Evolutionary conservation across 2,888 invertebrate genomes (phyloP), one percentile per base, ranked within the genome.

Genomic region (Andrena bicolor): DNA sequence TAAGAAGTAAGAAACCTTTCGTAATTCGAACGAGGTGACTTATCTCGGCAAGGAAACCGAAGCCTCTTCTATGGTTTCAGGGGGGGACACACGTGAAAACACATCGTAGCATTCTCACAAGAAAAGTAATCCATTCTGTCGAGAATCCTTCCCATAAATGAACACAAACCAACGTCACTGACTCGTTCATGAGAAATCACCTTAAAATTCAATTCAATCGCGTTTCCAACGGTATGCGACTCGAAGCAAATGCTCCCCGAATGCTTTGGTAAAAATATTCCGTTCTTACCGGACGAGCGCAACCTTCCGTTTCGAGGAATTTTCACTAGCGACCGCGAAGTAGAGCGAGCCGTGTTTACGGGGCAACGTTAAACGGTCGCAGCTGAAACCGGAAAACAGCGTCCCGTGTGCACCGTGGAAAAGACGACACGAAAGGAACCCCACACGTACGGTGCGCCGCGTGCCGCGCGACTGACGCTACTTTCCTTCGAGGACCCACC

Each of bases 381-480:
- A 66, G 65, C 51, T 30, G 2, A n/a, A 28, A 70, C 70, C 61
- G 49, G 16, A 60, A 28, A 32, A 13, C 41, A 61, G 60, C 10
- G 74, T 56, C 74, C 72, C 53, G 48, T 41, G 35, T 77, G 68
- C 76, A 86, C 80, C 80, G 73, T 56, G 26, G 26, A 28, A 71
- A 80, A 64, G 28, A 53, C 66, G 75, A 73, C 58, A 49, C 72
- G 63, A 82, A 61, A 56, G 23, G 70, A 82, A 66, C 76, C 82
- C 80, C 87, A 85, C 91, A 89, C 92, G 92, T 90, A 90, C 92
- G 89, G 90, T 90, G 90, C 90, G 90, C 92, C 93, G 92, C 92
- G 90, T 92, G 91, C 91, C 92, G 93, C 92, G 92, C 92, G 93
- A 93, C 93, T 93, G 92, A 89, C 90, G 90, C 89, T 87, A 87